Conservation (phyloP, 2,888 invertebrate genomes). For the Notodonta ziczac region DNA sequence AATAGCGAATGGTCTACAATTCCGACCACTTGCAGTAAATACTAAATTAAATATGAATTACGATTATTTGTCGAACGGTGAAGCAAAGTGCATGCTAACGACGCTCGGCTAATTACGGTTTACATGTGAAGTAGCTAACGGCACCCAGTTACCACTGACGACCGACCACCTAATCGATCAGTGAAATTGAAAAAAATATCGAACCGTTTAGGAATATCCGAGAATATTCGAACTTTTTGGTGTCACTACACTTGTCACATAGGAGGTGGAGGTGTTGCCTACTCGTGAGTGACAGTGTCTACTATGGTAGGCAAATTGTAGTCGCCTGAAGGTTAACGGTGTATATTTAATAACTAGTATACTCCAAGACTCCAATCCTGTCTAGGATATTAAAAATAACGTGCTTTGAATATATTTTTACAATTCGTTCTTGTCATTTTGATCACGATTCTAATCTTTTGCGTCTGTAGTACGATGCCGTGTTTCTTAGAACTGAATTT, state of each 20-base stretch:
- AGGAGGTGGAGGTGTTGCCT: not conserved
- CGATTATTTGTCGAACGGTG: constrained; percentile 35
- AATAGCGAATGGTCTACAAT: not conserved
- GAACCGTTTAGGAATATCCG: not conserved
- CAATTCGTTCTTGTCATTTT: not conserved
- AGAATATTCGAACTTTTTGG: not conserved
- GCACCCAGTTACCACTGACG: constrained; percentile 4
- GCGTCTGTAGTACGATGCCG: not conserved
- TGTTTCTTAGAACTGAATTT: not conserved
- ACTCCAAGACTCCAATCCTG: not conserved
- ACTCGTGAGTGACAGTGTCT: not conserved
- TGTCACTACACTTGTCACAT: not conserved
- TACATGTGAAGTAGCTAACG: constrained; percentile 28
- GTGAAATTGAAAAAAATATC: not conserved
- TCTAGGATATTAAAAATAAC: not conserved
- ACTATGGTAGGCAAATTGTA: not conserved
- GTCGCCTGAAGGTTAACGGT: not conserved
- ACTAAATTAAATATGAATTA: constrained; percentile 14
- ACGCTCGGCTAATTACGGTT: constrained; percentile 31
- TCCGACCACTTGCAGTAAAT: not conserved
- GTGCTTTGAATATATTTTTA: not conserved
- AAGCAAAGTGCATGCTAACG: constrained; percentile 50
- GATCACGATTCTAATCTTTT: not conserved
- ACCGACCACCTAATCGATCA: not conserved
- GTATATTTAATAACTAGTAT: not conserved